Evolutionary conservation across 2,797 vertebrate genomes (phyloP), one percentile per base, ranked within the genome.

Genomic region (Melopsittacus undulatus): DNA sequence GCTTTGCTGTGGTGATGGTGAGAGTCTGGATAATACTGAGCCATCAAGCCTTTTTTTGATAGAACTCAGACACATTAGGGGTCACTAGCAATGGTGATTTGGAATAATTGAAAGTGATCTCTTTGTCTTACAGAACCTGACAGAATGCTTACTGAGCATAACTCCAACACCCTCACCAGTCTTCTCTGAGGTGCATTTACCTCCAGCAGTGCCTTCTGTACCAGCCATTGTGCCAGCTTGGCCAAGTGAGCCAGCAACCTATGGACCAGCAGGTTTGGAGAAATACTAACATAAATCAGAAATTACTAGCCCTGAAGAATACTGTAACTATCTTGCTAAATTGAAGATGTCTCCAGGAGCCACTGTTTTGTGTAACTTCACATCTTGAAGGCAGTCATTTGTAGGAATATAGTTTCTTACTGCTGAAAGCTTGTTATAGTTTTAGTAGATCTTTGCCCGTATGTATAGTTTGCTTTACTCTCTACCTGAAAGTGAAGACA

Each of bases 121-220:
- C 18, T 85, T 88, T 93, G 73, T 73, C 93, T 94, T 57, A 13
- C 75, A 98, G 98, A 97, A 88, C 70, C 93, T 97, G 95, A 93
- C 95, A 16, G 98, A 98, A 77, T 96, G 94, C 32, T 85, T 97
- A 77, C 93, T 96, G 14, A 94, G 96, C 6, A 51, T 96, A 54
- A 97, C 96, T 97, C 95, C 97, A 29, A 82, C 96, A 46, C 94
- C 97, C 78, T 96, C 98, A 91, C 95, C 98, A n/a, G 95, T 97
- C 63, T 97, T 98, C 92, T 96, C 98, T 92, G 98, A 98, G 95
- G 97, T 98, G 69, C 98, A 98, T 96, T 97, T 98, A 86, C 96
- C 97, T 97, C 97, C 98, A 96, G 92, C 97, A 93, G 98, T 98
- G 98, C 98, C 98, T 98, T 98, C 98, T 94, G 94, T 97, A 97